Base-by-base conservation (phyloP, 2,888 invertebrate genomes). In the Incurvaria masculella region DNA sequence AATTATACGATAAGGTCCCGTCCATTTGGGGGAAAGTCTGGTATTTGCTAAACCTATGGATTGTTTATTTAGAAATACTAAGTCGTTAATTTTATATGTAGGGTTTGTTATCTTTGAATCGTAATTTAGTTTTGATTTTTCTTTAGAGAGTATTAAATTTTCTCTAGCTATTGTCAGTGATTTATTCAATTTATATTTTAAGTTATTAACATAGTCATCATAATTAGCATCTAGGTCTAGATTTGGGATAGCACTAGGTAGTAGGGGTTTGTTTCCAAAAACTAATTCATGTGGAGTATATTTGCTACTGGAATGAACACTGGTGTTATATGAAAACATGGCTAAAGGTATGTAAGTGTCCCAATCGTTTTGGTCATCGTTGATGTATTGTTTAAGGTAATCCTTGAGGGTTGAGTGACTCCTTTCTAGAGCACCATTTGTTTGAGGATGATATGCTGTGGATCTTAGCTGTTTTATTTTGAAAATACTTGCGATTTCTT, bases 251-350 rank as follows among this genome's bases (percentile, higher is more conserved):
- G 55, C 49, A 50, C 4, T 48, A 19, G 59, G 58, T 23, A 61
- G 38, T 2, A 19, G 45, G 5, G 62, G 56, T 49, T 57, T 58
- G 44, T 53, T 51, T 5, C 61, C 62, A 49, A 59, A 64, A 6
- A 62, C 38, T 50, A 63, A 47, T 53, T 64, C 62, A 47, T 55
- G 57, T 8, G 61, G 61, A 1, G 61, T 57, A 45, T 52, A 61
- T 41, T 58, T 55, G 2, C 61, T 64, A 6, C 59, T 56, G 23
- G 55, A 50, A 50, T 66, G 63, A 11, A 57, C 45, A 8, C 52
- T 50, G 18, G 56, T 57, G 42, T 61, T 60, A 50, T 64, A 63
- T 2, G 55, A 43, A 44, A 63, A 60, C 55, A 62, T 60, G 2
- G 61, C 61, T 21, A 56, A 53, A 8, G 53, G 47, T 11, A 64